Base-by-base conservation (phyloP, 2,888 invertebrate genomes). In the Eucriotettix oculatus region DNA sequence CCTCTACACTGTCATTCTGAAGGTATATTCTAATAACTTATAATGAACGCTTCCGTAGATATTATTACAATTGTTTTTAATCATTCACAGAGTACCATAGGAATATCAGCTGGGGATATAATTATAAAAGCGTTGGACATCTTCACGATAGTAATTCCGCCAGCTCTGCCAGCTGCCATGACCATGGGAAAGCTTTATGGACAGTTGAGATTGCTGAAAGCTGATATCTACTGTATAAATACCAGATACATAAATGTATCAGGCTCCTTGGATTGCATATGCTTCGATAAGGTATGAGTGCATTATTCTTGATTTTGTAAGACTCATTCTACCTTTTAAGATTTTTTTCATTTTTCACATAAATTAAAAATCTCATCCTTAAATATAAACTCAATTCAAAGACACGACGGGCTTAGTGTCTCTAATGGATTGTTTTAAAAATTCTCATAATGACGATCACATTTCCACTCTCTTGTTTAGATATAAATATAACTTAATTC, bases 71-170 rank as follows among this genome's bases (percentile, higher is more conserved):
- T 5, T 29, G 29, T 29, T 29, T 29, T 7, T 2, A 29, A 29
- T 7, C 29, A 7, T 29, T 29, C 29, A 29, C 61, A 69, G 69
- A 64, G 62, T 14, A 52, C 64, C 40, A 60, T 66, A 57, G 67
- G 66, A 48, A 59, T 67, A 12, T 57, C 60, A 10, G 55, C 65
- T 12, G 62, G 62, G 43, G 67, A 68, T 29, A 53, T 62, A 5
- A 56, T 58, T 12, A 59, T 65, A 42, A 63, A 65, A 57, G 75
- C 78, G 1, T 68, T 82, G 62, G 82, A 82, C 68, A 76, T 82
- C 60, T 74, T 82, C 59, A 83, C 82, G 0, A 80, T 82, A 61
- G 79, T 80, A 10, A 79, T 82, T 12, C 82, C 82, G 0, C 81
- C 82, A 7, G 81, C 81, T 10, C 69, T 82, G 42, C 82, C 82